These are phyloP conservation scores for Dryas iulia DNA, from an alignment of 1,140 invertebrate species.

Conservation along the genomic window DNA sequence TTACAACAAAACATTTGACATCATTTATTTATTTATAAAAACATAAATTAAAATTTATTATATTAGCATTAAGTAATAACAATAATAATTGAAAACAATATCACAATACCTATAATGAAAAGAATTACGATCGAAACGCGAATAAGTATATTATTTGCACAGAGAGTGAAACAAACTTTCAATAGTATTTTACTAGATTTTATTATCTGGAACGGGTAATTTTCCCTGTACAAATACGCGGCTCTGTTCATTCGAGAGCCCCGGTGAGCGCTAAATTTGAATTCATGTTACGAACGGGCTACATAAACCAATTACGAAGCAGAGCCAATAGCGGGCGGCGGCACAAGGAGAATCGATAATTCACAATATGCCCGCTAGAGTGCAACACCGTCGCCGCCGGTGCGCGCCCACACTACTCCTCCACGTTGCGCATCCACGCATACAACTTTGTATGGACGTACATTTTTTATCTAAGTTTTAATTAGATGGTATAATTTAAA, in stretches of 20 bases:
- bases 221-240: conserved; percentile 64
- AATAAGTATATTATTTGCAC: conserved; percentile 27
- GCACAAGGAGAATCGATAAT: conserved; percentile 79
- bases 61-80: no score
- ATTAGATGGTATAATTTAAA: neutral
- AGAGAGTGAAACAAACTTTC: conserved; percentile 57
- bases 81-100: no score
- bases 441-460: conserved; percentile 61
- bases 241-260: conserved; percentile 61
- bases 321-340: conserved; percentile 71
- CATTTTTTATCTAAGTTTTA: neutral
- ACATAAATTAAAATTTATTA: no score
- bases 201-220: conserved; percentile 70
- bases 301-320: conserved; percentile 77
- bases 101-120: neutral
- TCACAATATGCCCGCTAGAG: conserved; percentile 79
- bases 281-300: conserved; percentile 75
- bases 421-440: conserved; percentile 67
- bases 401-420: conserved; percentile 76
- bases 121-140: neutral
- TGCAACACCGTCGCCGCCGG: conserved; percentile 64
- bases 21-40: no score
- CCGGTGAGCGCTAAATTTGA: conserved; percentile 77
- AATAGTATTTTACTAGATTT: conserved; percentile 68
- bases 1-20: no score